Conservation (phyloP, 1,140 invertebrate species). For the Dendroctonus ponderosae region DNA sequence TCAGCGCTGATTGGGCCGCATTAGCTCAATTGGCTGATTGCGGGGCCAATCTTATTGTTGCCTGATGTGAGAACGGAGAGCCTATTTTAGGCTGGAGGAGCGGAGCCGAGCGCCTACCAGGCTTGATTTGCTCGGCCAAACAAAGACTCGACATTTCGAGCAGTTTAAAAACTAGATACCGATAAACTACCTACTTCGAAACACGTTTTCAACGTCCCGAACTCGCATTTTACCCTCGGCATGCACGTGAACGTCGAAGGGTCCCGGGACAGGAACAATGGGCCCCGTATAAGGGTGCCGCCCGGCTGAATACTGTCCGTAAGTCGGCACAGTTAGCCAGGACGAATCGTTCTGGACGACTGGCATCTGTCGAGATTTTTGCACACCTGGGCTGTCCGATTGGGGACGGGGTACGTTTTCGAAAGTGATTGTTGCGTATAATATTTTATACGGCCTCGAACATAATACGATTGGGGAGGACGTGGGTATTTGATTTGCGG, state of each 20-base stretch:
- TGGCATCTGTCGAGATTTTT: constrained; percentile 35
- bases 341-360: constrained; percentile 11
- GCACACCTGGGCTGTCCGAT: constrained; percentile 35
- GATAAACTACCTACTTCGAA: background rate
- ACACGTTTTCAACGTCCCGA: constrained; percentile 28
- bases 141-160: no score
- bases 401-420: constrained; percentile 24
- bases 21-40: constrained; percentile 17
- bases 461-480: constrained; percentile 20
- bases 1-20: constrained; percentile 12
- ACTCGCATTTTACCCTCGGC: constrained; percentile 27
- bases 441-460: constrained; percentile 24
- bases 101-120: no score
- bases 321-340: background rate
- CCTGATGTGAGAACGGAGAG: constrained; percentile 11
- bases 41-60: constrained; percentile 5
- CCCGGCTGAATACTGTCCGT: background rate
- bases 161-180: no score
- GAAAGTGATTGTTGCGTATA: constrained; percentile 36
- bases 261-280: constrained; percentile 32
- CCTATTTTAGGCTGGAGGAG: background rate
- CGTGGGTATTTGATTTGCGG: constrained; percentile 15
- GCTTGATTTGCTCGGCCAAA: no score
- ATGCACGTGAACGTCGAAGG: constrained; percentile 33
- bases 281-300: constrained; percentile 18